phyloP scores from a whole-genome alignment of 2,888 invertebrate species.

The Agrenia bidenticulata region DNA sequence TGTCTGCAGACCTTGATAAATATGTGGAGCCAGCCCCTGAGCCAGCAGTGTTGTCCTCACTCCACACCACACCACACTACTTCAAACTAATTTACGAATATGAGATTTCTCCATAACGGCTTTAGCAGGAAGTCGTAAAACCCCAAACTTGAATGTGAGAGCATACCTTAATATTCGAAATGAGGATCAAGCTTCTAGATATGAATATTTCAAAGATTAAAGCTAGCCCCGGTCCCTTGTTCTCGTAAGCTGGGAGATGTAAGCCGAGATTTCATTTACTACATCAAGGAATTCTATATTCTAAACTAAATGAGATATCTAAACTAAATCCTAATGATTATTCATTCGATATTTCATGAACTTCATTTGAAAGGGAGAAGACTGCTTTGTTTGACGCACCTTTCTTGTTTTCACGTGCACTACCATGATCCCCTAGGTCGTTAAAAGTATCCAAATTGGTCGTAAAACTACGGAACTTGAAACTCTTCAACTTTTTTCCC shows the following conservation, averaged over 20 bases:
- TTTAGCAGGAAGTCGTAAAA: slow-evolving; percentile 12
- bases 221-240: not conserved
- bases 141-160: not conserved
- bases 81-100: slow-evolving; percentile 41
- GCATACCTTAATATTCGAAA: not conserved
- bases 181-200: not conserved
- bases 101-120: slow-evolving; percentile 31
- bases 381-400: too few species aligned
- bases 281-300: too few species aligned
- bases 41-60: not conserved
- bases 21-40: not conserved
- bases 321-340: slow-evolving; percentile 5
- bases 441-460: too few species aligned
- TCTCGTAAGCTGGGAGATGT: too few species aligned
- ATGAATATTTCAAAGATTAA: slow-evolving; percentile 17
- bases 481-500: too few species aligned
- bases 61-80: slow-evolving; percentile 13
- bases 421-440: too few species aligned
- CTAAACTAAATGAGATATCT: not conserved
- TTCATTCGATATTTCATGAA: not conserved
- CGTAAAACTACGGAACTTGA: too few species aligned
- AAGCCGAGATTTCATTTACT: too few species aligned
- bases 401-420: too few species aligned
- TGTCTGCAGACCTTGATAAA: too few species aligned
- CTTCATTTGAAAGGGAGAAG: too few species aligned